Evolutionary conservation across 2,797 vertebrate genomes (phyloP), one percentile per base, ranked within the genome.

Genomic region (Borostomias antarcticus): DNA sequence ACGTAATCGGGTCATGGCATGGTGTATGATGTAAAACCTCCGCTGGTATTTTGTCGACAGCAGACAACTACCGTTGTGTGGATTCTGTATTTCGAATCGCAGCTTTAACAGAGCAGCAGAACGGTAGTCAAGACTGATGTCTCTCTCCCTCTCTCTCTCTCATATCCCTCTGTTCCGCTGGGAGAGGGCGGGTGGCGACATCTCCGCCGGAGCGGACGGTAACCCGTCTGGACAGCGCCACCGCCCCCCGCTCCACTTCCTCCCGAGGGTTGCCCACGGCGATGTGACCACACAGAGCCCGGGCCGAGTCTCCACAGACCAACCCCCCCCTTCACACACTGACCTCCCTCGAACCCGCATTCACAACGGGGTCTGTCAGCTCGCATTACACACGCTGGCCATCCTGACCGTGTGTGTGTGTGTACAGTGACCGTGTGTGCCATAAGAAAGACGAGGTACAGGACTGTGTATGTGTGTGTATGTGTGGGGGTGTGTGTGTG

Each of bases 221-320:
- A 57, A 87, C 80, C 69, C 58, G 76, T 65, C 67, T 68, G 74
- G 81, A 84, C 76, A 82, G 71, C 74, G 64, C 25, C 53, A 74
- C 59, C 17, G 10, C 47, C 47, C 59, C 26, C 19, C 48, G 60
- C 28, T 45, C 30, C 54, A 25, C 71, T 64, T 69, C 68, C 68
- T 72, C 71, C 80, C 66, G 69, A 82, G 74, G 81, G 69, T 63
- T 80, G 79, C 84, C 81, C 51, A 33, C 65, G 79, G 83, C 74
- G 79, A 72, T 64, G 82, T 72, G 75, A 89, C 80, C 86, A 62
- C 40, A 74, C 62, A 77, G 70, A 79, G 75, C 58, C 62, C 35
- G 40, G 53, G 69, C 26, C 66, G 4, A 73, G 77, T 79, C 75
- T 85, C 77, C 77, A 70, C 67, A 67, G 78, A 75, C 75, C 63